Evolutionary conservation across 2,113 vertebrate species (phyloP).

Genomic region (Syngnathus typhle): DNA sequence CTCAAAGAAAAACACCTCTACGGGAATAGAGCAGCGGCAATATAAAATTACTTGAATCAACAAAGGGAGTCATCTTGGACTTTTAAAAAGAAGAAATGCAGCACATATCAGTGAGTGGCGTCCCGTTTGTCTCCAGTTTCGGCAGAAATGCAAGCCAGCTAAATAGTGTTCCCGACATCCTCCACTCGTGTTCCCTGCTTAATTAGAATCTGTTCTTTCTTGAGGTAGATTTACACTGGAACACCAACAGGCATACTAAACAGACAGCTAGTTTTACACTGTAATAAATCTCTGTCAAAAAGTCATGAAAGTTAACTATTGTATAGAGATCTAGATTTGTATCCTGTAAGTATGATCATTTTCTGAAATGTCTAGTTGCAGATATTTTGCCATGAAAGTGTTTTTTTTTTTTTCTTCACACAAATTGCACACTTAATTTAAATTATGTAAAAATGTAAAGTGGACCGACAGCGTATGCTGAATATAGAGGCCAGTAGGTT

Average conservation of each 20-base stretch:
- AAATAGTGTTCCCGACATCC: neutral
- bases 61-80: slow-evolving; percentile 24
- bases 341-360: slow-evolving; percentile 25
- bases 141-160: slow-evolving; percentile 1
- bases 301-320: slow-evolving; percentile 6
- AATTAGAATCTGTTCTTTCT: slow-evolving; percentile 35
- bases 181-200: slow-evolving; percentile 4
- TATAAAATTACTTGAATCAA: slow-evolving; percentile 44
- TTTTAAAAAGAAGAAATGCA: slow-evolving; percentile 8
- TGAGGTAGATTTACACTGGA: slow-evolving; percentile 66
- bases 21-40: slow-evolving; percentile 8
- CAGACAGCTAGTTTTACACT: slow-evolving; percentile 59
- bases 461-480: neutral
- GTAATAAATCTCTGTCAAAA: slow-evolving; percentile 36
- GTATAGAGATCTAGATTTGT: slow-evolving; percentile 51
- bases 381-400: neutral
- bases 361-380: neutral
- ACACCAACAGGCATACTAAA: neutral
- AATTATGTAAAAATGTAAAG: slow-evolving; percentile 16
- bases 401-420: neutral
- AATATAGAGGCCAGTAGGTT: slow-evolving; percentile 33
- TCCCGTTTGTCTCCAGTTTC: slow-evolving; percentile 18
- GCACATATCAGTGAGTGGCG: slow-evolving; percentile 25
- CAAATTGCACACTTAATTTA: slow-evolving; percentile 19
- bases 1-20: neutral